Base-by-base conservation (phyloP, 1,140 invertebrate genomes). In the Mizuhopecten yessoensis region DNA sequence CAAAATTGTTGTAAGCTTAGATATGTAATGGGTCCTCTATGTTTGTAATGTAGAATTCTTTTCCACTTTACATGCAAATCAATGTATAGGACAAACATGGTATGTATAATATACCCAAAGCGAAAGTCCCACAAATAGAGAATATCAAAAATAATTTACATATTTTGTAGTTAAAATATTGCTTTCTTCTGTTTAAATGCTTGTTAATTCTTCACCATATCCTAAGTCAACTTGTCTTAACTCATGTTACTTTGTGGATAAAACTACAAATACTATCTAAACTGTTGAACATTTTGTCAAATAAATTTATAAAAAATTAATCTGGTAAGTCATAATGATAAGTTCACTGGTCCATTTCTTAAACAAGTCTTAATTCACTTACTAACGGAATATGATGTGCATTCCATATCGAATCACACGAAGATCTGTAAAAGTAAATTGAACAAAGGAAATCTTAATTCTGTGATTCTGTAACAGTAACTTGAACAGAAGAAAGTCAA, bases 41-140 rank as follows among this genome's bases (percentile, higher is more conserved):
- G n/a, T 75, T 29, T 75, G 57, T 75, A 75, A 75, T 75, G 23
- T 75, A 75, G 57, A n/a, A 75, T 75, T 75, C n/a, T 75, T 75
- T 75, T 75, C 57, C 57, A 75, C 57, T 75, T 75, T 75, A 75
- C 57, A 75, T 75, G 57, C 57, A 29, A 75, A 75, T 29, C 57
- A 75, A 29, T 29, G n/a, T 75, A 17, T 75, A 75, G 57, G 57
- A 75, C 23, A 75, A n/a, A 9, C 57, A 75, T 75, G 57, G 57
- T 75, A 75, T 75, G 57, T 75, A 75, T 75, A n/a, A 75, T 75
- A 75, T 75, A 75, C 57, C 57, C 57, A 75, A 75, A 75, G n/a
- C 57, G 29, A 75, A 9, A 75, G 57, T 75, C 57, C 57, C 57
- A 75, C 57, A n/a, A 75, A 75, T 29, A n/a, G 57, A 75, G 57